Evolutionary conservation across 2,888 invertebrate species (phyloP).

Genomic region (Ectemnius cavifrons): DNA sequence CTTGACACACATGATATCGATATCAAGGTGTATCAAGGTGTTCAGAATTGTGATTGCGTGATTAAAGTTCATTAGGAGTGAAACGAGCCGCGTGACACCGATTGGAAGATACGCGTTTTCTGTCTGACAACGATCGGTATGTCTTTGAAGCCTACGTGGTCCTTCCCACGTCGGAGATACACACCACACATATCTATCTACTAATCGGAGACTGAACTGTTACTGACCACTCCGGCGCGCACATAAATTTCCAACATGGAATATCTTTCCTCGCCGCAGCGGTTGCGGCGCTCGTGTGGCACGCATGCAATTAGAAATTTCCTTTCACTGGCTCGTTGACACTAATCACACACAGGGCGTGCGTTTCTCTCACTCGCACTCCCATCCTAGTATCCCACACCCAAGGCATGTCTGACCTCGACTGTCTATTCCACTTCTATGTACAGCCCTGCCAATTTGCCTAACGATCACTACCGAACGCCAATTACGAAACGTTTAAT

Average conservation of each 20-base stretch:
- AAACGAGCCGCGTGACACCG: slow-evolving; percentile 6
- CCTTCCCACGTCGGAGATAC: slow-evolving; percentile 34
- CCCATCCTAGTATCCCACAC: slow-evolving; percentile 41
- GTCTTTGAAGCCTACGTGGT: slow-evolving; percentile 35
- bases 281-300: slow-evolving; percentile 30
- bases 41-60: slow-evolving; percentile 9
- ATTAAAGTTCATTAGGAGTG: slow-evolving; percentile 12
- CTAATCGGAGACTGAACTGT: slow-evolving; percentile 34
- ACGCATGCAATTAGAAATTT: slow-evolving; percentile 63
- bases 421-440: slow-evolving; percentile 33
- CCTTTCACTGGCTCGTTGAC: slow-evolving; percentile 62
- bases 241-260: slow-evolving; percentile 33
- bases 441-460: slow-evolving; percentile 37
- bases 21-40: no score
- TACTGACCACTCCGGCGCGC: slow-evolving; percentile 21
- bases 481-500: slow-evolving; percentile 60
- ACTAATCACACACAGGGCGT: slow-evolving; percentile 55
- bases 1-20: no score
- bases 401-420: slow-evolving; percentile 47
- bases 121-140: slow-evolving; percentile 8
- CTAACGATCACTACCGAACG: slow-evolving; percentile 58
- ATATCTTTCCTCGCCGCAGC: slow-evolving; percentile 35
- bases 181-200: background rate
- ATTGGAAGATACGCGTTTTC: slow-evolving; percentile 22
- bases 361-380: background rate